Base-by-base conservation (phyloP, 1,140 invertebrate genomes). In the Steinernema khuongi region DNA sequence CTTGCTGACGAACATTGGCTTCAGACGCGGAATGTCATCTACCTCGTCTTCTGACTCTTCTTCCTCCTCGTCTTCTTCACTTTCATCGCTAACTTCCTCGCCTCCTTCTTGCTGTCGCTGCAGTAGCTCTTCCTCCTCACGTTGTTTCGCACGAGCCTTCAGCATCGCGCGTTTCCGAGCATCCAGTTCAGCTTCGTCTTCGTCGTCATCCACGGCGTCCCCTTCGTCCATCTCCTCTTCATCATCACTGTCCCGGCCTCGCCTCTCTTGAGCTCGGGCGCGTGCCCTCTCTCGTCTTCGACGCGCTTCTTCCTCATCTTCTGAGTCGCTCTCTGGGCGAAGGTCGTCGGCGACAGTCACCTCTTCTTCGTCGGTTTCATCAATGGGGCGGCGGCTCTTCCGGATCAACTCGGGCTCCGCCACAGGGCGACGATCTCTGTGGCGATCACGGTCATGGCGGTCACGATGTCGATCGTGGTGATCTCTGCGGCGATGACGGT, bases 1-100 rank as follows among this genome's bases (percentile, higher is more conserved):
- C 84, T 96, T 97, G 75, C 92, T 88, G 0, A 99, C 94, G 89
- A 99, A 99, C 0, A 99, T 92, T 1, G 96, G 96, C 83, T 98
- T 99, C 4, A 99, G 89, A 11, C 4, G 11, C 4, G 50, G 50
- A 4, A 60, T 14, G 19, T 60, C 69, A 32, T 73, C 72, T 11
- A 36, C 72, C n/a, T 73, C 72, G 1, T 73, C 71, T 17, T 50
- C 44, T 7, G 28, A 1, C 1, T 73, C 72, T 29, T 73, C 72
- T 11, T 67, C 50, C 0, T 73, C 72, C 32, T 68, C 72, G 36
- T 43, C 36, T 4, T 33, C 50, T 33, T 73, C 72, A 14, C 41
- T 32, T 30, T 68, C 72, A 30, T 68, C 72, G 22, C 66, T 18
- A 14, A 67, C 67, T 33, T 73, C 41, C 17, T 68, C 66, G 30